Evolutionary conservation across 1,140 invertebrate genomes (phyloP).

Genomic region (Pemphigus obesinymphae): DNA sequence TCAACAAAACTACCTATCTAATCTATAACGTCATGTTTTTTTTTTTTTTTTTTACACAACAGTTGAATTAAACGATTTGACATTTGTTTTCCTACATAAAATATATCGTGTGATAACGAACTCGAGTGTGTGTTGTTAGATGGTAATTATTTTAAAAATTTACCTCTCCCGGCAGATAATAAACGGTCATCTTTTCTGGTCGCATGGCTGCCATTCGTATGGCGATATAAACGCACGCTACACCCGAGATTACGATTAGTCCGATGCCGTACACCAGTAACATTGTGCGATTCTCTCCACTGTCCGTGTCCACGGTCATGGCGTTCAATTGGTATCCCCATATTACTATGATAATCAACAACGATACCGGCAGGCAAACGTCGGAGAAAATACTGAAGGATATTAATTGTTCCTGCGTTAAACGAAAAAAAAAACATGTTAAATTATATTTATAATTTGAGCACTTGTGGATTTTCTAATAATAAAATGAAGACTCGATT

Average conservation of each 20-base stretch:
- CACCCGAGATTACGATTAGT: neutral
- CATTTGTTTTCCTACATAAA: too few species aligned
- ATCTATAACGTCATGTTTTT: too few species aligned
- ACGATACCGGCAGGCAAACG: neutral
- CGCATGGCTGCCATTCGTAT: neutral
- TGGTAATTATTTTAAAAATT: too few species aligned
- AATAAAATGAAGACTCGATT: too few species aligned
- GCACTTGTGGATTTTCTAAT: too few species aligned
- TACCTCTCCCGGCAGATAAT: neutral
- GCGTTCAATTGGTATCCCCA: conserved; percentile 4
- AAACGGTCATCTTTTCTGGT: neutral
- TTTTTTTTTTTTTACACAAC: too few species aligned
- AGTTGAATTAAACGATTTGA: too few species aligned
- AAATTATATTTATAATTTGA: too few species aligned
- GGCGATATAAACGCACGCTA: neutral
- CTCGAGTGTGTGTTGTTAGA: too few species aligned
- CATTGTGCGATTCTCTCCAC: neutral
- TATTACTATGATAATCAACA: neutral
- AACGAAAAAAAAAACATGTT: neutral
- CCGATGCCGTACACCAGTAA: conserved; percentile 4
- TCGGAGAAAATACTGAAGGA: neutral
- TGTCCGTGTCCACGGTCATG: neutral
- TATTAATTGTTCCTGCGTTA: neutral
- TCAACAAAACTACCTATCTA: too few species aligned
- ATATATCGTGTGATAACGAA: too few species aligned